phyloP scores from a whole-genome alignment of 2,888 invertebrate genomes.

The Diarsia rubi region DNA sequence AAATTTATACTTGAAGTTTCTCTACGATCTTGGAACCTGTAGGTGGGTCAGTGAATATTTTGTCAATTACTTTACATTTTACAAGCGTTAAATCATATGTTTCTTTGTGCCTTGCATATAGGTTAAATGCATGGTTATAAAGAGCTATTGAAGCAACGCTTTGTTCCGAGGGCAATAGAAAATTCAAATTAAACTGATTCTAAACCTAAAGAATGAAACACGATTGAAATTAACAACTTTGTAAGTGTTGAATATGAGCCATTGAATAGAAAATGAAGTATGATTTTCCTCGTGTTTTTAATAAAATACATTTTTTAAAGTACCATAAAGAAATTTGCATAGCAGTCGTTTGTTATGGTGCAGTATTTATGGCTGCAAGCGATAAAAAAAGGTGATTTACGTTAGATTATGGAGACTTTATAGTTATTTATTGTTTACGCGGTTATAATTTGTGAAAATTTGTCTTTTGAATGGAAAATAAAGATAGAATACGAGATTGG shows the following conservation, averaged over 20 bases:
- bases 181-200: slow-evolving; percentile 57
- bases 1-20: slow-evolving; percentile 66
- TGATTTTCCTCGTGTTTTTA: slow-evolving; percentile 68
- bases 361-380: slow-evolving; percentile 71
- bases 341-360: slow-evolving; percentile 71
- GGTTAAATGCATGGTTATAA: slow-evolving; percentile 43
- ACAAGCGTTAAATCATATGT: slow-evolving; percentile 38
- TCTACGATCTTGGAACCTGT: slow-evolving; percentile 50
- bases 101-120: slow-evolving; percentile 54
- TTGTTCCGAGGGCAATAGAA: slow-evolving; percentile 43
- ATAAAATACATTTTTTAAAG: slow-evolving; percentile 74
- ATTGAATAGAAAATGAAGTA: slow-evolving; percentile 67
- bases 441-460: slow-evolving; percentile 58
- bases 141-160: slow-evolving; percentile 41
- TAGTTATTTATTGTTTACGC: slow-evolving; percentile 70
- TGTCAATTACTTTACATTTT: slow-evolving; percentile 59
- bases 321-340: slow-evolving; percentile 76
- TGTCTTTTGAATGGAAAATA: slow-evolving; percentile 27
- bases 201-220: slow-evolving; percentile 46
- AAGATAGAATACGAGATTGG: slow-evolving; percentile 8
- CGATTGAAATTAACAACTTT: slow-evolving; percentile 53
- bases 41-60: slow-evolving; percentile 59
- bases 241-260: slow-evolving; percentile 49
- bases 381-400: slow-evolving; percentile 77
- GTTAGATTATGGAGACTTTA: slow-evolving; percentile 70